Evolutionary conservation across 35 echinoderm and acorn worm species (phyloP).

Genomic region (Apostichopus californicus): DNA sequence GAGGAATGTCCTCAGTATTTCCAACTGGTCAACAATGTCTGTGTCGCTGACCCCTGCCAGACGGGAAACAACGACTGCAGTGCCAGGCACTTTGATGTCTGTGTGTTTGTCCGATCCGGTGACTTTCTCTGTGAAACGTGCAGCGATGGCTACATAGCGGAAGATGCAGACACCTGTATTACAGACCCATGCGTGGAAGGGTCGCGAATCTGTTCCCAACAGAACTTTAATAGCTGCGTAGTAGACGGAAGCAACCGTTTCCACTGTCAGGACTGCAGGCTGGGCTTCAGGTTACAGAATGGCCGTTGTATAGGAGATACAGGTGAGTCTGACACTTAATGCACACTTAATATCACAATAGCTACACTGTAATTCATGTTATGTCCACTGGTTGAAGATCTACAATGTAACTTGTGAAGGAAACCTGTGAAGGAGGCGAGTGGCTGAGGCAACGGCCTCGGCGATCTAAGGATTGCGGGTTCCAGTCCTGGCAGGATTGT

Average conservation of each 20-base stretch:
- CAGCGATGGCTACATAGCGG: slow-evolving; percentile 18
- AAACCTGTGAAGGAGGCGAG: no score
- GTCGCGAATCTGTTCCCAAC: not conserved
- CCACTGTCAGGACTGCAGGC: slow-evolving; percentile 51
- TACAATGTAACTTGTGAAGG: no score
- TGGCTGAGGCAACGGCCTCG: no score
- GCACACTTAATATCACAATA: no score
- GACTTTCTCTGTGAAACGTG: slow-evolving; percentile 25
- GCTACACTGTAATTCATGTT: no score
- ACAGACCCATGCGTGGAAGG: slow-evolving; percentile 21
- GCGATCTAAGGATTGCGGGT: no score
- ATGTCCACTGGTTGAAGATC: no score
- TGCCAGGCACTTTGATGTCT: slow-evolving; percentile 37
- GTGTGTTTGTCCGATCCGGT: slow-evolving; percentile 5
- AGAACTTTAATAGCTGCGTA: slow-evolving; percentile 40
- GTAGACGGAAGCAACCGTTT: slow-evolving; percentile 34
- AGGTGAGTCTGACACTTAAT: not conserved
- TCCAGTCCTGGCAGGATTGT: no score
- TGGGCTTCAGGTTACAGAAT: slow-evolving; percentile 33
- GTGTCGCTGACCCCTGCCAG: slow-evolving; percentile 44
- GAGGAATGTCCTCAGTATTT: slow-evolving; percentile 6
- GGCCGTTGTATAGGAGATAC: slow-evolving; percentile 37
- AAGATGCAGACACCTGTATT: slow-evolving; percentile 17
- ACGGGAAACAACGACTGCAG: slow-evolving; percentile 23
- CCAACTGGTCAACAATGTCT: not conserved